A percentile compares a stretch with the other conserved stretches of the same genome.
These are phyloP conservation scores for Leptinotarsa haldemani DNA, from an alignment of 2,888 invertebrate genomes.

Conservation along the genomic window DNA sequence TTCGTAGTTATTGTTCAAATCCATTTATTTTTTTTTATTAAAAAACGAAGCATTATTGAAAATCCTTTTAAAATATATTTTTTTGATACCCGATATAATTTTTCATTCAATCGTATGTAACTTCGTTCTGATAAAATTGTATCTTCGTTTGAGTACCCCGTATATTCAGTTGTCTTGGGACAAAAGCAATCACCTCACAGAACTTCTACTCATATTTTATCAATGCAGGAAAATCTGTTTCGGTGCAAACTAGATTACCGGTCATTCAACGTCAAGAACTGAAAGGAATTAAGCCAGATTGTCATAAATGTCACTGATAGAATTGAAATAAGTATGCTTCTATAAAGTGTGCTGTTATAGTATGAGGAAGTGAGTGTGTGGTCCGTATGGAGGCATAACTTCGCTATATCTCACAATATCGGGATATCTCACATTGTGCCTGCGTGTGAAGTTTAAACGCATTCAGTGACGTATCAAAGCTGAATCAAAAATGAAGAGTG, in stretches of 20 bases:
- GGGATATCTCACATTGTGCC: conserved; percentile 30
- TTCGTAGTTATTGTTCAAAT: too few relatives aligned
- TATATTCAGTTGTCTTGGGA: neutral
- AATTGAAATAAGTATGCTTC: conserved; percentile 27
- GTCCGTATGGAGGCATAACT: conserved; percentile 30
- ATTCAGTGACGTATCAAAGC: neutral
- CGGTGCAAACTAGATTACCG: conserved; percentile 6
- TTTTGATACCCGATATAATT: too few relatives aligned
- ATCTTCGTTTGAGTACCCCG: too few relatives aligned
- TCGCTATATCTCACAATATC: conserved; percentile 30
- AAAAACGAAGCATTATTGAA: too few relatives aligned
- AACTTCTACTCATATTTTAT: neutral
- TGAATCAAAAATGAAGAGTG: neutral
- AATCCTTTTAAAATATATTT: too few relatives aligned
- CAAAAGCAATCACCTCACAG: neutral
- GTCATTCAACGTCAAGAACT: conserved; percentile 5
- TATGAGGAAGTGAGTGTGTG: conserved; percentile 36
- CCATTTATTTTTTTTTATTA: too few relatives aligned
- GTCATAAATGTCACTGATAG: conserved; percentile 10
- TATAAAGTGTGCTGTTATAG: conserved; percentile 30
- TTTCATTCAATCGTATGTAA: too few relatives aligned
- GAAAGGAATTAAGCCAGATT: neutral
- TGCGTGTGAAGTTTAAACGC: conserved; percentile 12
- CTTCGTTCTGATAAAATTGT: too few relatives aligned
- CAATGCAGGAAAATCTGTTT: neutral